phyloP scores from a whole-genome alignment of 2,888 invertebrate genomes.

The Lithophane socia region DNA sequence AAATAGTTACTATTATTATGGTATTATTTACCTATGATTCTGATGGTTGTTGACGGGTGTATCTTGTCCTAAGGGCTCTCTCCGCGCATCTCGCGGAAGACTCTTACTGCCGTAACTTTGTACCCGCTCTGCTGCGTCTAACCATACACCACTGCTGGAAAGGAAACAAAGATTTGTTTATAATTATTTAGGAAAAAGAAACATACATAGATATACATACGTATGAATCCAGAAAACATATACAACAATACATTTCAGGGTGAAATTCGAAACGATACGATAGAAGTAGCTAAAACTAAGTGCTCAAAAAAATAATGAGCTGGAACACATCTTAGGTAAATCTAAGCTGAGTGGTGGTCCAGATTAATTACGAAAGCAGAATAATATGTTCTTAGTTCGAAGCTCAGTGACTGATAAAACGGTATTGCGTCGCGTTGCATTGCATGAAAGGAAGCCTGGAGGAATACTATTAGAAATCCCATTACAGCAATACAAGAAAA shows the following conservation, averaged over 20 bases:
- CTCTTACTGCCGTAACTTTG: slow-evolving; percentile 92
- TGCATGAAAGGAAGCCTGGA: too few species aligned
- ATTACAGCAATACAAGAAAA: too few species aligned
- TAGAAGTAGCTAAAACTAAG: neutral
- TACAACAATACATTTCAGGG: neutral
- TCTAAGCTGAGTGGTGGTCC: too few species aligned
- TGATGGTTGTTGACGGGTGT: slow-evolving; percentile 89
- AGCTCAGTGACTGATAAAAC: neutral
- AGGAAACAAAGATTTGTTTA: neutral
- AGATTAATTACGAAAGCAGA: neutral
- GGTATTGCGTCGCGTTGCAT: too few species aligned
- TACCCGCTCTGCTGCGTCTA: slow-evolving; percentile 94
- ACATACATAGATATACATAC: neutral
- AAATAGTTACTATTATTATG: neutral
- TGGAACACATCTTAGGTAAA: neutral
- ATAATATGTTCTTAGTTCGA: neutral
- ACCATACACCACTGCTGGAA: slow-evolving; percentile 92
- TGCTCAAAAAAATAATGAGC: neutral
- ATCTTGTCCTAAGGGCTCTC: slow-evolving; percentile 96
- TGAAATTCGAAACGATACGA: neutral
- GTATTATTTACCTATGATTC: slow-evolving; percentile 80
- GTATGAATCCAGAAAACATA: neutral
- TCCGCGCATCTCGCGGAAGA: slow-evolving; percentile 94
- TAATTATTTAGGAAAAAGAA: neutral
- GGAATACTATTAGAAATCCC: too few species aligned